Evolutionary conservation across 2,888 invertebrate species (phyloP).

Genomic region (Andricus curvator): DNA sequence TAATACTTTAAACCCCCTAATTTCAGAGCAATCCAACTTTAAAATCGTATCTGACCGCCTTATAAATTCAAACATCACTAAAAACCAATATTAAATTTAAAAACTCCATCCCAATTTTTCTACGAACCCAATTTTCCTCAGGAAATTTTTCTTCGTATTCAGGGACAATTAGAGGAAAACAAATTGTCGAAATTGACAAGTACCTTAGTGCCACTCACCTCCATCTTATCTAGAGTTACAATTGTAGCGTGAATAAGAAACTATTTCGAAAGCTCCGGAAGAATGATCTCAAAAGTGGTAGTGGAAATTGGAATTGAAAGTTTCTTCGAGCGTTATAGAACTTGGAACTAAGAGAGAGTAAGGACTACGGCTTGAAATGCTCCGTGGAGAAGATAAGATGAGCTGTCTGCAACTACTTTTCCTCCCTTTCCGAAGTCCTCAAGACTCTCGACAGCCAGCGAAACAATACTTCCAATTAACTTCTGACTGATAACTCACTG

Average conservation of each 20-base stretch:
- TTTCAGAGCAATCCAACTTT: background rate
- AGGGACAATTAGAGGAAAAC: conserved; percentile 30
- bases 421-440: conserved; percentile 12
- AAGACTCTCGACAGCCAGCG: conserved; percentile 21
- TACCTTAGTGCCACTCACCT: conserved; percentile 6
- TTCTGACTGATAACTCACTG: conserved; percentile 19
- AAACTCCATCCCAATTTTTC: background rate
- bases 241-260: conserved; percentile 21
- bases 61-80: too few species aligned
- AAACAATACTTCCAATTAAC: conserved; percentile 39
- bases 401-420: conserved; percentile 36
- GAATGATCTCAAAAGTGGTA: background rate
- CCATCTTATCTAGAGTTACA: conserved; percentile 15
- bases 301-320: conserved; percentile 37
- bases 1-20: too few species aligned
- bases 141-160: background rate
- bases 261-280: conserved; percentile 18
- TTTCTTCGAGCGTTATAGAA: conserved; percentile 30
- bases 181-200: conserved; percentile 17
- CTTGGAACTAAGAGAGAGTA: conserved; percentile 1
- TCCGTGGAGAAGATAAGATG: conserved; percentile 17
- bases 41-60: background rate
- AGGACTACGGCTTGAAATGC: conserved; percentile 1
- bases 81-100: background rate
- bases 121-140: background rate